Percentiles rank a stretch among this genome's conserved stretches.
These are phyloP conservation scores for Loriculus beryllinus DNA, from an alignment of 2,797 vertebrate genomes.

Conservation along the genomic window DNA sequence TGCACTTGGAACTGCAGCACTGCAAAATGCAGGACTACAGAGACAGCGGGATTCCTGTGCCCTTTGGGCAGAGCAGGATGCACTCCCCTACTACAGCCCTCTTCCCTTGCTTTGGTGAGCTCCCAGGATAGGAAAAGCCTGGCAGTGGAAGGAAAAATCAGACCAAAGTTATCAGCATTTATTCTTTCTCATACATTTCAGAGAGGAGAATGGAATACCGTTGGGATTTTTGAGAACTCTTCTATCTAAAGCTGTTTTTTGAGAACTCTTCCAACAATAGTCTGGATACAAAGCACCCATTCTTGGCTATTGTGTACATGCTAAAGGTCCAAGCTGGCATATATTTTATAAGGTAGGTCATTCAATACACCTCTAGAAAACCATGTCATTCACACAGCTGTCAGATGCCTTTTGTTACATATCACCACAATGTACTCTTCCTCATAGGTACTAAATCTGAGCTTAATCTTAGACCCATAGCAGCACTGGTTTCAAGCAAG, in stretches of 20 bases:
- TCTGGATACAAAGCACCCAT: neutral
- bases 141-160: neutral
- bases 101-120: neutral
- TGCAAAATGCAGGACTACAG: neutral
- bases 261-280: neutral
- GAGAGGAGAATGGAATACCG: neutral
- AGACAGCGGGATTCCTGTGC: neutral
- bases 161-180: neutral
- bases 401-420: neutral
- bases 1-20: neutral
- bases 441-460: neutral
- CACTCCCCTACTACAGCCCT: rapidly evolving
- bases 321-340: neutral
- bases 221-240: neutral
- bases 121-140: neutral
- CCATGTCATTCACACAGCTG: neutral
- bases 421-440: neutral
- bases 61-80: neutral
- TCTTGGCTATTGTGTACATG: neutral
- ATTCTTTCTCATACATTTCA: neutral
- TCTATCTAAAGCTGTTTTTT: neutral
- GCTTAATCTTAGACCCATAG: neutral
- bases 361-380: neutral
- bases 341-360: neutral
- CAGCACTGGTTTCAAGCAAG: rapidly evolving